These are phyloP conservation scores for Pelodiscus sinensis DNA, from an alignment of 2,113 vertebrate species.

Conservation along the genomic window DNA sequence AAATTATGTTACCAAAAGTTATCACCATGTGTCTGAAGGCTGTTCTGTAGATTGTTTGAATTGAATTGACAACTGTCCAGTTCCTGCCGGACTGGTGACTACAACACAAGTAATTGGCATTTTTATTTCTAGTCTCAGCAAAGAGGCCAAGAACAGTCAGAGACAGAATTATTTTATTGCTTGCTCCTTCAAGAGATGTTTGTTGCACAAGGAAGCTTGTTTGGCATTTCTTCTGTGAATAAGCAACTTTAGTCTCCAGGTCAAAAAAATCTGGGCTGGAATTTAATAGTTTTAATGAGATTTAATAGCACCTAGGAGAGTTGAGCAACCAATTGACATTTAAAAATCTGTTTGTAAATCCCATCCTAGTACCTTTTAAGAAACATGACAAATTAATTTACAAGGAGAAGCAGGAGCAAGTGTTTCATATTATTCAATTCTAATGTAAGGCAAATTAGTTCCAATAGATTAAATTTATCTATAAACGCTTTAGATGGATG, in stretches of 20 bases:
- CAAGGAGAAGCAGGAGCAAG: background rate
- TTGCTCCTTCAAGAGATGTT: background rate
- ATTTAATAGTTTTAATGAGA: background rate
- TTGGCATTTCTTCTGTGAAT: background rate
- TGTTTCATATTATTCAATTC: background rate
- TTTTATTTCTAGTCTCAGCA: background rate
- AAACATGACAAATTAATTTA: background rate
- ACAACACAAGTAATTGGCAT: background rate
- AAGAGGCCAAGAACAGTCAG: background rate
- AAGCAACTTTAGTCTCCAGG: background rate
- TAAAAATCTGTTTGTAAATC: background rate
- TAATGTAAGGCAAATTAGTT: background rate
- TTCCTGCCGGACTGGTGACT: background rate
- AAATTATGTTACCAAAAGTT: background rate
- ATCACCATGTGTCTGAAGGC: background rate
- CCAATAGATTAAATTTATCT: background rate
- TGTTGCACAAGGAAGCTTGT: background rate
- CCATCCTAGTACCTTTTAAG: background rate
- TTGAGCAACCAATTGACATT: background rate
- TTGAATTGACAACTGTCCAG: background rate
- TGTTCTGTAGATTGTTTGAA: background rate
- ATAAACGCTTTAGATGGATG: background rate
- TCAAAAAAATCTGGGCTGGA: background rate
- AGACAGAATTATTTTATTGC: background rate
- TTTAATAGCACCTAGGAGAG: fast-evolving